Conservation (phyloP, 2,113 vertebrate genomes). For the Pseudonaja textilis region DNA sequence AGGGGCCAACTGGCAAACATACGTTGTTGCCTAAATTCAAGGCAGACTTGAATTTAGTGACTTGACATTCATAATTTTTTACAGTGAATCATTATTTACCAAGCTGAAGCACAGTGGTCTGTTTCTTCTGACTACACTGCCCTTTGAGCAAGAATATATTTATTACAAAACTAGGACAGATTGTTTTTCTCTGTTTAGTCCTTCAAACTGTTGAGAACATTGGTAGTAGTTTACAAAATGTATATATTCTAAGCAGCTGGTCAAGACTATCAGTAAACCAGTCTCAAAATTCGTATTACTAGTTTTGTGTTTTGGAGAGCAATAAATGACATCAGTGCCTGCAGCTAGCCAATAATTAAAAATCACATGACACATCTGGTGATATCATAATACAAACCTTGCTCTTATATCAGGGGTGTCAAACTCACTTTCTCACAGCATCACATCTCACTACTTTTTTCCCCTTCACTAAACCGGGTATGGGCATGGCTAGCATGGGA, state of each 20-base stretch:
- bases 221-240: background rate
- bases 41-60: slow-evolving; percentile 6
- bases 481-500: too few species aligned
- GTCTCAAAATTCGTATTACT: background rate
- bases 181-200: slow-evolving; percentile 3
- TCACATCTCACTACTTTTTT: too few species aligned
- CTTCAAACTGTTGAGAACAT: background rate
- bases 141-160: background rate
- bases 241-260: background rate
- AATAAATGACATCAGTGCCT: background rate
- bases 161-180: background rate
- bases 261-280: background rate
- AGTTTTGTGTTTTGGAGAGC: background rate
- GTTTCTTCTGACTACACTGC: slow-evolving; percentile 1
- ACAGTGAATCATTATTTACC: background rate
- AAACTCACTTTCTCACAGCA: too few species aligned
- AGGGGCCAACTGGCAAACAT: slow-evolving; percentile 16
- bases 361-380: background rate
- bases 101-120: background rate
- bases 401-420: background rate
- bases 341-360: background rate
- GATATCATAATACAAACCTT: background rate
- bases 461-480: too few species aligned
- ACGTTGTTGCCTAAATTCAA: background rate
- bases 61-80: slow-evolving; percentile 8